A percentile compares a stretch with the other conserved stretches of the same genome.
phyloP scores from a whole-genome alignment of 2,888 invertebrate genomes.

The Esperia sulphurella region DNA sequence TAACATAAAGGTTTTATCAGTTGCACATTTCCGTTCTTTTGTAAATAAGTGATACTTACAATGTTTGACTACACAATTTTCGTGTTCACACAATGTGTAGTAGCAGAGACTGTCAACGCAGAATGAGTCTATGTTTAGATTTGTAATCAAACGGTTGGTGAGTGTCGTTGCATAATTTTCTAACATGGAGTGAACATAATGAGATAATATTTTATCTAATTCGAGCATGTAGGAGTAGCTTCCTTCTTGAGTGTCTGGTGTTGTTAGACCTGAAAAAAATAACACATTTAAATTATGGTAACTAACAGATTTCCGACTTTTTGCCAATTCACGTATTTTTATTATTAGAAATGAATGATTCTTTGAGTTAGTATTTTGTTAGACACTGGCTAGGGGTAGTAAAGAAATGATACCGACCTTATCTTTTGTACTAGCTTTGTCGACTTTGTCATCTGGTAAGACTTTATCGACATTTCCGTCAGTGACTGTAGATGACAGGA shows the following conservation, averaged over 20 bases:
- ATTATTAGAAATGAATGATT: background rate
- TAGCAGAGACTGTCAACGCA: conserved; percentile 48
- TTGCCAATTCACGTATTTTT: background rate
- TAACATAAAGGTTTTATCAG: conserved; percentile 17
- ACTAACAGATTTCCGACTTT: no score
- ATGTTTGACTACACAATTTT: conserved; percentile 31
- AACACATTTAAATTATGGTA: background rate
- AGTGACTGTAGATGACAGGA: conserved; percentile 53
- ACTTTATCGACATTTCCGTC: conserved; percentile 12
- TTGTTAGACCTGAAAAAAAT: conserved; percentile 27
- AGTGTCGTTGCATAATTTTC: conserved; percentile 39
- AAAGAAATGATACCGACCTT: conserved; percentile 27
- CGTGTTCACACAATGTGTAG: conserved; percentile 36
- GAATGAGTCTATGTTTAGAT: conserved; percentile 36
- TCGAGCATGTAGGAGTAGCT: conserved; percentile 17
- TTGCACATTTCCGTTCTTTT: conserved; percentile 33
- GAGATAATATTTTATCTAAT: conserved; percentile 26
- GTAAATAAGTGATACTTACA: conserved; percentile 46
- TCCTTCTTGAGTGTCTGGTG: conserved; percentile 11
- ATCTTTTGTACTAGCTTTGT: conserved; percentile 17
- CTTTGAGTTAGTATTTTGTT: no score
- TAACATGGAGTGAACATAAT: conserved; percentile 34
- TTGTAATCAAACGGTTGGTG: conserved; percentile 38
- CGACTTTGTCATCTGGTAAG: conserved; percentile 11
- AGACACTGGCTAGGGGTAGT: no score